A percentile compares a stretch with the other conserved stretches of the same genome.
Evolutionary conservation across 2,888 invertebrate genomes (phyloP).

Genomic region (Cacoxenus indagator): DNA sequence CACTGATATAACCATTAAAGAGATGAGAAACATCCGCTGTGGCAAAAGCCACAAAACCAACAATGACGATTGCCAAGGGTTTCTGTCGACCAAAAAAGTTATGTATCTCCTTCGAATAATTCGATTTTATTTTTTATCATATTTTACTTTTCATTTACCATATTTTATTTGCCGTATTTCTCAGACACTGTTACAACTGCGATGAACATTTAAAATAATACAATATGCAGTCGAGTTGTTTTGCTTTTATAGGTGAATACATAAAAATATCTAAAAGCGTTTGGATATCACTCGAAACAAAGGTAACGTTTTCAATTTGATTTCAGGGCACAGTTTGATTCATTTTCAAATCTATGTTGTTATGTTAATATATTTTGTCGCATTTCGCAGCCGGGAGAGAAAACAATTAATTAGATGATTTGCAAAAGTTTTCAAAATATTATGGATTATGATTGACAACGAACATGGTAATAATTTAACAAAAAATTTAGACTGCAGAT

Average conservation of each 20-base stretch:
- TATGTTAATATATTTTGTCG: too few species aligned
- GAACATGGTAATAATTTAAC: too few species aligned
- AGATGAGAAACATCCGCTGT: constrained; percentile 53
- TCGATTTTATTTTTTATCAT: not conserved
- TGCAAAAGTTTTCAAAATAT: too few species aligned
- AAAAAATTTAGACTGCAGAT: too few species aligned
- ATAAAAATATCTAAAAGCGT: too few species aligned
- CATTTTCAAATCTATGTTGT: too few species aligned
- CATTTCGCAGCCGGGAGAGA: too few species aligned
- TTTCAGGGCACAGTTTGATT: too few species aligned
- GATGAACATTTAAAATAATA: constrained; percentile 47
- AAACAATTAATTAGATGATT: too few species aligned
- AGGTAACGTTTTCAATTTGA: constrained; percentile 45
- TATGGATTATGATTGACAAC: too few species aligned
- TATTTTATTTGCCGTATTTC: constrained; percentile 25
- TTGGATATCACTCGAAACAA: constrained; percentile 22
- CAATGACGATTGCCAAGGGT: constrained; percentile 40
- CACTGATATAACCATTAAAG: constrained; percentile 29
- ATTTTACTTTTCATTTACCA: constrained; percentile 37
- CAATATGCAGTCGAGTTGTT: constrained; percentile 29
- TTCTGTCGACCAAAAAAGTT: constrained; percentile 34
- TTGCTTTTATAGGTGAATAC: constrained; percentile 44
- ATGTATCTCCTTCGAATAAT: not conserved
- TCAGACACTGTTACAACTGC: constrained; percentile 41
- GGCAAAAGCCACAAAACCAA: constrained; percentile 34